Percentiles rank a stretch among this genome's conserved stretches.
Conservation (phyloP, 2,113 vertebrate genomes). For the Anhinga rufa region DNA sequence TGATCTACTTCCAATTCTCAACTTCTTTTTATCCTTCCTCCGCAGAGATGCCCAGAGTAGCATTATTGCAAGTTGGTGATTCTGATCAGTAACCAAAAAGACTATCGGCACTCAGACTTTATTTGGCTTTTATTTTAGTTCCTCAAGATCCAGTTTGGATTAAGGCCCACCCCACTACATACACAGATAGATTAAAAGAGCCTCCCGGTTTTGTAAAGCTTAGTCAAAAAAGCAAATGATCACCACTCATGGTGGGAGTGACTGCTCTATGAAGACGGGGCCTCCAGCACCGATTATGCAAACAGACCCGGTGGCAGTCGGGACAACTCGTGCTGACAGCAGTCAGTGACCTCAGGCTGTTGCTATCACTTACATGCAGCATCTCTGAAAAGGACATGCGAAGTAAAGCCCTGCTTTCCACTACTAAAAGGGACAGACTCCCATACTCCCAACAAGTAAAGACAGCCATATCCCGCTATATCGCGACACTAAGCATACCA, state of each 20-base stretch:
- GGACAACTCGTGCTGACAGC: background rate
- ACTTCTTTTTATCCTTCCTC: background rate
- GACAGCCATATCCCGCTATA: background rate
- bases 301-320: background rate
- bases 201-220: background rate
- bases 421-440: background rate
- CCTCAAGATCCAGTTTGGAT: background rate
- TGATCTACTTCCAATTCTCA: background rate
- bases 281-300: background rate
- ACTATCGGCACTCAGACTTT: background rate
- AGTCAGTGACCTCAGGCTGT: background rate
- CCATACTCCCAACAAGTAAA: background rate
- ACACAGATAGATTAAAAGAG: background rate
- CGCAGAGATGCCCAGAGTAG: background rate
- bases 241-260: background rate
- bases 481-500: background rate
- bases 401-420: background rate
- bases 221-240: background rate
- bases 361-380: background rate
- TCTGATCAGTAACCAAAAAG: background rate
- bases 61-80: background rate
- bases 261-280: background rate
- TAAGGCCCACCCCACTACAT: background rate
- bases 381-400: background rate
- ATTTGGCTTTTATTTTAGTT: background rate